phyloP scores from a whole-genome alignment of 2,888 invertebrate species.

The Sesia apiformis region DNA sequence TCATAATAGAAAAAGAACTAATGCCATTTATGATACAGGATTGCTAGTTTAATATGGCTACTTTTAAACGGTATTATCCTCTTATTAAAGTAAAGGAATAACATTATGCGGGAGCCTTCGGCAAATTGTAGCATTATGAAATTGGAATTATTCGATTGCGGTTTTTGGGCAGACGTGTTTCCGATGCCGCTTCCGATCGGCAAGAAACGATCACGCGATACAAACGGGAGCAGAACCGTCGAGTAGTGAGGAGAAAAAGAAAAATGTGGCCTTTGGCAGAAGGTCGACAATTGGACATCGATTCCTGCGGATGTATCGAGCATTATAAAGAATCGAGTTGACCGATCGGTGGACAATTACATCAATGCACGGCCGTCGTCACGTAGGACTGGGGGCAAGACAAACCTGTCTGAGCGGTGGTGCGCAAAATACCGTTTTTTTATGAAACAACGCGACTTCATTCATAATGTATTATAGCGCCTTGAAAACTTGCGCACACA shows the following conservation, averaged over 20 bases:
- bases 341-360: constrained; percentile 54
- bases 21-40: no score
- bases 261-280: constrained; percentile 11
- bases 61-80: no score
- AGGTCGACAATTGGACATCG: constrained; percentile 19
- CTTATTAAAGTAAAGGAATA: no score
- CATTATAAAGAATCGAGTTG: constrained; percentile 28
- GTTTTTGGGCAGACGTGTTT: constrained; percentile 67
- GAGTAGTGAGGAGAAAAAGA: constrained; percentile 15
- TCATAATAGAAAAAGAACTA: no score
- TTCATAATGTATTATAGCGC: constrained; percentile 67
- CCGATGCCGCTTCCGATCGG: constrained; percentile 62
- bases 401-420: constrained; percentile 49
- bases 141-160: constrained; percentile 67
- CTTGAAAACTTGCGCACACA: constrained; percentile 45
- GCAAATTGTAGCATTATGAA: constrained; percentile 50
- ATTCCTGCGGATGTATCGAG: constrained; percentile 41
- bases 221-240: constrained; percentile 8
- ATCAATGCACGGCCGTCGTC: constrained; percentile 50
- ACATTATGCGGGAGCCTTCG: constrained; percentile 29
- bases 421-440: constrained; percentile 58
- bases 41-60: no score
- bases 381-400: constrained; percentile 44
- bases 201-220: constrained; percentile 54
- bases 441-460: constrained; percentile 61